phyloP scores from a whole-genome alignment of 1,140 invertebrate genomes.

The Drosophila elegans region DNA sequence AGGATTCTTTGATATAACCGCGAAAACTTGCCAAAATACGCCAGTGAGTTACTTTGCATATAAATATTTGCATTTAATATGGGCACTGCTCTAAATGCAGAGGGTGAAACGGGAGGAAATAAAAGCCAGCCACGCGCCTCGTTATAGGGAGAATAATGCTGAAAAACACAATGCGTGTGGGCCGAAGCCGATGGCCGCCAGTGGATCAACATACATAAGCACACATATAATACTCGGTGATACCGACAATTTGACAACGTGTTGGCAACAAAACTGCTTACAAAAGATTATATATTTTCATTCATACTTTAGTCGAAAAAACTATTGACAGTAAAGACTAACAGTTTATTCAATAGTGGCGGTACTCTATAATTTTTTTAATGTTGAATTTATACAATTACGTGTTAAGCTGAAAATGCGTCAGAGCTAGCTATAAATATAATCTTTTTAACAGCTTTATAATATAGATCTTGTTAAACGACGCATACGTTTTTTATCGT shows the following conservation, averaged over 20 bases:
- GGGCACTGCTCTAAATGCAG: conserved; percentile 10
- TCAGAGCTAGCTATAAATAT: conserved; percentile 17
- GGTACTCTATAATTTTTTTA: neutral
- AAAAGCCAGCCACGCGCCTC: conserved; percentile 32
- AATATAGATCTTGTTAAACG: neutral
- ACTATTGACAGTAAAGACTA: neutral
- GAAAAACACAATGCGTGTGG: conserved; percentile 3
- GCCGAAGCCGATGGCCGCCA: conserved; percentile 34
- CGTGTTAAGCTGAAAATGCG: conserved; percentile 13
- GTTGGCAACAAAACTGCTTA: conserved; percentile 18
- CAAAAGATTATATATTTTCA: neutral
- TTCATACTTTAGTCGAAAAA: neutral
- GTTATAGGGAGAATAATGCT: conserved; percentile 7
- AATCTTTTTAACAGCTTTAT: neutral
- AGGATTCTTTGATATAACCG: conserved; percentile 31
- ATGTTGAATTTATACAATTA: conserved; percentile 14
- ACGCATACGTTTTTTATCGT: neutral
- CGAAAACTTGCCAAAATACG: conserved; percentile 35
- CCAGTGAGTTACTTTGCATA: conserved; percentile 35
- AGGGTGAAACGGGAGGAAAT: conserved; percentile 8
- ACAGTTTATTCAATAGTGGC: neutral
- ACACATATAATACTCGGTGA: conserved; percentile 33
- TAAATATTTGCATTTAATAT: conserved; percentile 41
- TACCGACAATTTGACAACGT: conserved; percentile 33
- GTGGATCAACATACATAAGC: conserved; percentile 15